Conservation (phyloP, 2,113 vertebrate species). For the Atrichornis clamosus region DNA sequence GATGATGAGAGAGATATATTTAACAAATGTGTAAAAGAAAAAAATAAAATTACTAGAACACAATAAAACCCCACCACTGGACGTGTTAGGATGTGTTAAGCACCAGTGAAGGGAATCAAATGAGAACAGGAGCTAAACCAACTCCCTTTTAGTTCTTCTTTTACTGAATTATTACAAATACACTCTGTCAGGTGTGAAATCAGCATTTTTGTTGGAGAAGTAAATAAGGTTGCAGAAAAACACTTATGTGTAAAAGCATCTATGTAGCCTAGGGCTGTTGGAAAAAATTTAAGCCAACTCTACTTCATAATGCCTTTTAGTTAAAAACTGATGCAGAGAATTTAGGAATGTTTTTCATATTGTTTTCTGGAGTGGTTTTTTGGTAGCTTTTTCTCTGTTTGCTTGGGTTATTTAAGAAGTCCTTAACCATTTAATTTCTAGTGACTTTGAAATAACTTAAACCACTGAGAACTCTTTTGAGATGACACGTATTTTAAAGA, state of each 20-base stretch:
- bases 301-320: background rate
- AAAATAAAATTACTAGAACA: background rate
- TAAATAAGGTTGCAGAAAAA: background rate
- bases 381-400: background rate
- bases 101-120: background rate
- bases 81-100: background rate
- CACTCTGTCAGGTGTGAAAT: conserved; percentile 11
- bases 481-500: background rate
- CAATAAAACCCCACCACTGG: background rate
- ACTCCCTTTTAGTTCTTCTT: background rate
- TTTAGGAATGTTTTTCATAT: background rate
- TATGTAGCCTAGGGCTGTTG: background rate
- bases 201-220: background rate
- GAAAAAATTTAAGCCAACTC: background rate
- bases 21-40: background rate
- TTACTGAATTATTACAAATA: background rate
- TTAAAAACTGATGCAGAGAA: background rate
- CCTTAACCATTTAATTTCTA: background rate
- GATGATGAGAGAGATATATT: background rate
- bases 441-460: background rate
- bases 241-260: background rate
- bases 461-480: background rate
- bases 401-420: background rate
- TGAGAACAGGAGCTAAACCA: background rate
- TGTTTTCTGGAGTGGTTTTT: background rate